Evolutionary conservation across 2,888 invertebrate species (phyloP).

Genomic region (Diadromus collaris): DNA sequence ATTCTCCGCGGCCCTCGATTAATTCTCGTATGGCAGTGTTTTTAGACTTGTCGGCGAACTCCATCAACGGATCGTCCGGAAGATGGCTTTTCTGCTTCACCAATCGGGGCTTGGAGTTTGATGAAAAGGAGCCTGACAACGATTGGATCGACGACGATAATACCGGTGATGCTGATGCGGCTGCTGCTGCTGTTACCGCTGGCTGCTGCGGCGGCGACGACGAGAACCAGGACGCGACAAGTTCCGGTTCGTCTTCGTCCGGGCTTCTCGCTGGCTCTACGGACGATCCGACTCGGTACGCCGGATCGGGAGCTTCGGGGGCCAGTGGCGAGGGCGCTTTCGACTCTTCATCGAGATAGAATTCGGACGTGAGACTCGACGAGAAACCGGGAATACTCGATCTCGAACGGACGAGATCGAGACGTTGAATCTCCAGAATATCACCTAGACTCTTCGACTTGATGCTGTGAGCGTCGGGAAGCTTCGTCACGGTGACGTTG

Average conservation of each 20-base stretch:
- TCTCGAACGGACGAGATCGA: slow-evolving; percentile 87
- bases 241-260: slow-evolving; percentile 13
- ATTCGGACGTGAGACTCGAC: slow-evolving; percentile 72
- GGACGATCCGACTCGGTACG: background rate
- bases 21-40: slow-evolving; percentile 85
- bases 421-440: slow-evolving; percentile 88
- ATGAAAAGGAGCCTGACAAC: slow-evolving; percentile 53
- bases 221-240: background rate
- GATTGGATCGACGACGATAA: slow-evolving; percentile 38
- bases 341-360: slow-evolving; percentile 67
- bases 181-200: slow-evolving; percentile 62
- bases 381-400: slow-evolving; percentile 88
- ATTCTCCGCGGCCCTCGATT: slow-evolving; percentile 82
- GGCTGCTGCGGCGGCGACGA: background rate
- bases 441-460: slow-evolving; percentile 93
- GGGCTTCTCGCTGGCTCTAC: background rate
- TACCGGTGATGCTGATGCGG: background rate
- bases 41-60: slow-evolving; percentile 69
- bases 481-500: slow-evolving; percentile 74
- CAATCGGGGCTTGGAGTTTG: slow-evolving; percentile 83
- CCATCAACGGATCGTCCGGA: slow-evolving; percentile 82
- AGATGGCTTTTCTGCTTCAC: slow-evolving; percentile 94
- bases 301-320: background rate
- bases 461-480: slow-evolving; percentile 79
- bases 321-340: slow-evolving; percentile 62